These are phyloP conservation scores for Menidia menidia DNA, from an alignment of 2,797 vertebrate genomes.

Conservation along the genomic window DNA sequence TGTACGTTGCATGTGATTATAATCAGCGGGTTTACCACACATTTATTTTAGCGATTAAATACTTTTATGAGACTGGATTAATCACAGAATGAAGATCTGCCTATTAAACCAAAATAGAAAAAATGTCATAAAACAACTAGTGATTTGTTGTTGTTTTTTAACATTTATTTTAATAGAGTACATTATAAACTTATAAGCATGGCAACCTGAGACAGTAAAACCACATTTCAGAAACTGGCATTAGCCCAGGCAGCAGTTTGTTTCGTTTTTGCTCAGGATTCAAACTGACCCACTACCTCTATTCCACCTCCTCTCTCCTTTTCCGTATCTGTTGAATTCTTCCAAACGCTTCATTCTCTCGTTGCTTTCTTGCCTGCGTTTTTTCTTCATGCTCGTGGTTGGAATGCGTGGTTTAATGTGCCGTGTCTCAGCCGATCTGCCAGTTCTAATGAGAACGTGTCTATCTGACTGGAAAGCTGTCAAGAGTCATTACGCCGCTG, in stretches of 20 bases:
- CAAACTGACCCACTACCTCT: conserved; percentile 1
- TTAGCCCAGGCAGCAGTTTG: not conserved
- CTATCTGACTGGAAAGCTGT: conserved; percentile 84
- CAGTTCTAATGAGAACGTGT: conserved; percentile 72
- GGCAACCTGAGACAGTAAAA: not conserved
- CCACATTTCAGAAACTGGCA: not conserved
- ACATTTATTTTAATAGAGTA: not conserved
- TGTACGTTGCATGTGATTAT: too few relatives aligned
- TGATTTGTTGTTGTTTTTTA: too few relatives aligned
- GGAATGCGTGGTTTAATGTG: conserved; percentile 73
- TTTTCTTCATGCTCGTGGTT: conserved; percentile 28
- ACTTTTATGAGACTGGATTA: too few relatives aligned
- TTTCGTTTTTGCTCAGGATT: not conserved
- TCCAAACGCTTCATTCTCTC: not conserved
- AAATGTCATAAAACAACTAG: too few relatives aligned
- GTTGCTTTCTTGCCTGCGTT: conserved; percentile 18
- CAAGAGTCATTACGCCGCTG: conserved; percentile 61
- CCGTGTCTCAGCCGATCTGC: conserved; percentile 68
- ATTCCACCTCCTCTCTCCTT: conserved; percentile 16
- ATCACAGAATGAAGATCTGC: too few relatives aligned
- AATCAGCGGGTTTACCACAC: too few relatives aligned
- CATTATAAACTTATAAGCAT: not conserved
- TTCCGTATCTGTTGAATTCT: conserved; percentile 36
- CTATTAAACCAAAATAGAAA: too few relatives aligned
- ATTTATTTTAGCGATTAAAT: too few relatives aligned